Conservation (phyloP, 2,797 vertebrate species). For the Ctenochaetus hawaiiensis region DNA sequence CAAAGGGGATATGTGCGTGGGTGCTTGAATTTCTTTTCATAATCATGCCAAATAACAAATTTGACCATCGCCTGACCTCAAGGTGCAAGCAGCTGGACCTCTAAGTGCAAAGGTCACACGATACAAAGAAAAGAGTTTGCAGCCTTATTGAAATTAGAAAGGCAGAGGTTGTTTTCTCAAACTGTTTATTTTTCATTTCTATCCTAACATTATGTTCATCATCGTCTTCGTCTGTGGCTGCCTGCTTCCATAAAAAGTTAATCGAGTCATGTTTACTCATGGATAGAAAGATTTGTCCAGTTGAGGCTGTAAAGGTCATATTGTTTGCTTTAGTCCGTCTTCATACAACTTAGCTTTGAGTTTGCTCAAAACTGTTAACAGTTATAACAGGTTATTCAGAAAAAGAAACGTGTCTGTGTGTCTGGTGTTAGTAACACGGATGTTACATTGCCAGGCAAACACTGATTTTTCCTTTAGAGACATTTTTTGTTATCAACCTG, state of each 20-base stretch:
- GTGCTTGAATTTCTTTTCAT: neutral
- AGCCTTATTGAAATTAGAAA: neutral
- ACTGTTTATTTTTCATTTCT: neutral
- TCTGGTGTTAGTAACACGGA: neutral
- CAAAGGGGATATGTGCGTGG: neutral
- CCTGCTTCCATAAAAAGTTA: slow-evolving; percentile 13
- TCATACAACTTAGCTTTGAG: slow-evolving; percentile 13
- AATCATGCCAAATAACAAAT: neutral
- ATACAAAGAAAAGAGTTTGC: neutral
- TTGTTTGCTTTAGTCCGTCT: slow-evolving; percentile 30
- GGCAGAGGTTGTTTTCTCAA: neutral
- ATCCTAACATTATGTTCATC: neutral
- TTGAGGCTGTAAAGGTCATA: slow-evolving; percentile 48
- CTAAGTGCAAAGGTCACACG: neutral
- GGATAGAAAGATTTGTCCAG: slow-evolving; percentile 15
- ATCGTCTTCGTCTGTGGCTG: neutral
- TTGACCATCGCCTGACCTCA: neutral
- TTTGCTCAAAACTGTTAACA: slow-evolving; percentile 10
- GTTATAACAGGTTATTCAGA: neutral
- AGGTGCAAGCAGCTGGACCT: neutral
- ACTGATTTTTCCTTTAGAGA: neutral
- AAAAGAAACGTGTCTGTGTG: neutral
- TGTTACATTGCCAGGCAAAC: neutral
- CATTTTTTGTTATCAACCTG: neutral
- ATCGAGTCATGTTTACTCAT: slow-evolving; percentile 23